phyloP scores from a whole-genome alignment of 2,888 invertebrate genomes.

The Platycnemis pennipes region DNA sequence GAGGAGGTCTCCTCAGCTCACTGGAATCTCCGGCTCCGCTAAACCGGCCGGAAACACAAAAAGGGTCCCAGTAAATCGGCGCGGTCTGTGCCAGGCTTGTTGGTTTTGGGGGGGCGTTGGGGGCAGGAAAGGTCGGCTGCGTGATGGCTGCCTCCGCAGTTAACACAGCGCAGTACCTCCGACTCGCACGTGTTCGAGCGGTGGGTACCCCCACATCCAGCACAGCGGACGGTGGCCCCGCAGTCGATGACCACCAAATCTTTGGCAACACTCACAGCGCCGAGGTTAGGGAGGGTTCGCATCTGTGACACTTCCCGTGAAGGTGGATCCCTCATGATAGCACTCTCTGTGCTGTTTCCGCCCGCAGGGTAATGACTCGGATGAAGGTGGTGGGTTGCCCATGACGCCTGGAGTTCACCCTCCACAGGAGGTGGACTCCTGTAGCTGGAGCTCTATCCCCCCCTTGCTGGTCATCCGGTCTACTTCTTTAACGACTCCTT shows the following conservation, averaged over 20 bases:
- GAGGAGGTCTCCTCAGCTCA: neutral
- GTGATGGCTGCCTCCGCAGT: neutral
- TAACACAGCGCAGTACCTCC: neutral
- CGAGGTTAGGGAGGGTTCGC: neutral
- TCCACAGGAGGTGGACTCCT: no score
- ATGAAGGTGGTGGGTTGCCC: no score
- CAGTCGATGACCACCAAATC: neutral
- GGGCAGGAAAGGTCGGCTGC: neutral
- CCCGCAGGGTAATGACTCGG: no score
- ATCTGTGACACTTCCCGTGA: no score
- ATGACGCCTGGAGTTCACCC: no score
- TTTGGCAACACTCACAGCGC: neutral
- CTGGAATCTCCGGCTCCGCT: neutral
- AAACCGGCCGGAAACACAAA: neutral
- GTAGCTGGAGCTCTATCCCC: no score
- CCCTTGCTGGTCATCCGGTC: no score
- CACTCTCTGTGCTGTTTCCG: no score
- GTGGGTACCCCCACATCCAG: neutral
- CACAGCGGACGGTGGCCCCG: neutral
- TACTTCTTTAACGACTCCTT: no score
- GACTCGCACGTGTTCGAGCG: neutral
- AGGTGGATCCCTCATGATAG: no score
- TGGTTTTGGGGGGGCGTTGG: neutral
- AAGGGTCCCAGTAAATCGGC: neutral
- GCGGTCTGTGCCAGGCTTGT: neutral